phyloP scores from a whole-genome alignment of 2,797 vertebrate species.

The Ctenochaetus hawaiiensis region DNA sequence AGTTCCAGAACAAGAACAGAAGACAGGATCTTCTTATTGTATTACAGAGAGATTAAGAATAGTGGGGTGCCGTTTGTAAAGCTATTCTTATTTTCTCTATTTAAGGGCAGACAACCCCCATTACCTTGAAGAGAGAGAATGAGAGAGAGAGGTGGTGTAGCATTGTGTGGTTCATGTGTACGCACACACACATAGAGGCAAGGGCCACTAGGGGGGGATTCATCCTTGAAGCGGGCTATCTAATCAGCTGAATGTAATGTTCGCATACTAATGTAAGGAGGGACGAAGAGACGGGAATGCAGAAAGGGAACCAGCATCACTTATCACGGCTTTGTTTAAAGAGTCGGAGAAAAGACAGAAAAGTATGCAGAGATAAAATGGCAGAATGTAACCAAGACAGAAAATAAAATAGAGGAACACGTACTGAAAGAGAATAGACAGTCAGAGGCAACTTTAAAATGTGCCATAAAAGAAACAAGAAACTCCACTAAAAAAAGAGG shows the following conservation, averaged over 20 bases:
- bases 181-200: constrained; percentile 21
- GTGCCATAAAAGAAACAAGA: constrained; percentile 16
- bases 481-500: constrained; percentile 19
- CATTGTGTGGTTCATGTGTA: constrained; percentile 22
- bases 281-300: constrained; percentile 50
- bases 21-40: constrained; percentile 40
- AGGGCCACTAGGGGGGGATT: constrained; percentile 71
- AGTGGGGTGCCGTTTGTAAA: constrained; percentile 30
- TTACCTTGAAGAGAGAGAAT: constrained; percentile 64
- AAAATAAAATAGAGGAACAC: constrained; percentile 53
- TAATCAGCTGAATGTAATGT: constrained; percentile 82
- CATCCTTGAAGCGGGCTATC: constrained; percentile 83
- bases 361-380: constrained; percentile 57
- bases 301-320: constrained; percentile 61
- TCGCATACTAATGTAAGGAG: constrained; percentile 80
- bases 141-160: constrained; percentile 35
- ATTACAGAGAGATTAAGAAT: constrained; percentile 51
- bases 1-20: constrained; percentile 3
- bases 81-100: constrained; percentile 70
- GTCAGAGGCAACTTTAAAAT: constrained; percentile 31
- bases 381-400: constrained; percentile 54
- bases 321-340: constrained; percentile 77
- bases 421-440: constrained; percentile 23
- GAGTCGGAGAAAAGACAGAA: constrained; percentile 53
- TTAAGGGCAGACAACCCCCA: constrained; percentile 67